Base-by-base conservation (phyloP, 1,140 invertebrate genomes). In the Conus betulinus region DNA sequence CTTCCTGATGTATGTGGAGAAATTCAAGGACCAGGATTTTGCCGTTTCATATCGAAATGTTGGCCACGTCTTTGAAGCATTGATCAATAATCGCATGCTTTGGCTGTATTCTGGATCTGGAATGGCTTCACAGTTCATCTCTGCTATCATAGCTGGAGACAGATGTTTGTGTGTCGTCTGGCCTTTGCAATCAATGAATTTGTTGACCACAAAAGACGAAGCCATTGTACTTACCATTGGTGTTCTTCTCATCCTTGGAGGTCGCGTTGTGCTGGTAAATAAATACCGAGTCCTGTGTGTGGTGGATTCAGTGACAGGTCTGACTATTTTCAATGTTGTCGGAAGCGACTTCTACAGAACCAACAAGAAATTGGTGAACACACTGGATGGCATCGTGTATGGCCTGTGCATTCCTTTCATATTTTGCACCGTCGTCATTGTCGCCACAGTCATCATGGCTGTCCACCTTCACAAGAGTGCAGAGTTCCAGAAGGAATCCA, bases 121-220 rank as follows among this genome's bases (percentile, higher is more conserved):
- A 6, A 8, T 53, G 6, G 53, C 52, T 23, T 85, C 84, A 5
- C 63, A 74, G 39, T 67, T 76, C 23, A 15, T 85, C 25, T 51
- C 84, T 13, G n/a, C 27, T 13, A 27, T 85, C 5, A 85, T 85
- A 6, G 84, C 84, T 23, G 27, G 84, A 13, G 84, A 85, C 51
- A 85, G 84, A 76, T 85, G 84, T n/a, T 51, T 85, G 1, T 85
- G 84, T 52, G 84, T 85, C 5, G 27, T 74, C 17, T 52, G 63
- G 27, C 84, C 84, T 39, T n/a, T 85, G 6, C 23, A 53, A 85
- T 67, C 84, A 10, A 20, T 27, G 17, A 52, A 0, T 17, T 17
- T 85, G n/a, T 23, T 85, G 63, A 71, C 74, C 74, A 85, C 84
- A 8, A 71, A 52, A 25, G 39, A 39, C 39, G 39, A 39, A 39